A percentile compares a stretch with the other conserved stretches of the same genome.
These are phyloP conservation scores for Sterna hirundo DNA, from an alignment of 2,113 vertebrate genomes.

Conservation along the genomic window DNA sequence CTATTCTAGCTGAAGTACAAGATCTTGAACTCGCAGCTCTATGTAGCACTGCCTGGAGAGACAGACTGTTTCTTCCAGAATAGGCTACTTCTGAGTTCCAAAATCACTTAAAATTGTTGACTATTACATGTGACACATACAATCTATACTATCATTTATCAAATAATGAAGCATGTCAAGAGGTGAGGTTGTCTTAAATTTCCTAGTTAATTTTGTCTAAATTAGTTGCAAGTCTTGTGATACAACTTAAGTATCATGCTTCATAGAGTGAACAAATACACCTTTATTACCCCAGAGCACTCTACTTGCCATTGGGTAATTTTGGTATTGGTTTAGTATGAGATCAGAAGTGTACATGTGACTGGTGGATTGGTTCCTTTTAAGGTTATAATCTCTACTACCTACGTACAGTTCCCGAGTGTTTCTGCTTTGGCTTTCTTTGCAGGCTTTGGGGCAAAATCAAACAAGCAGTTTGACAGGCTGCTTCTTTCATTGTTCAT, in stretches of 20 bases:
- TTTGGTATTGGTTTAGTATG: background rate
- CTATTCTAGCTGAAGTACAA: background rate
- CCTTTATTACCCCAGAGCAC: background rate
- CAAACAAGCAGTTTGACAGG: background rate
- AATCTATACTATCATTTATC: background rate
- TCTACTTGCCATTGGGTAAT: background rate
- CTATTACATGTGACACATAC: background rate
- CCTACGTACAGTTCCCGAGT: accelerated
- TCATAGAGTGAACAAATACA: background rate
- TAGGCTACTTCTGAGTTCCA: background rate
- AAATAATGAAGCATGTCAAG: background rate
- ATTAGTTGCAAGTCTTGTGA: background rate
- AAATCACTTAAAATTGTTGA: background rate
- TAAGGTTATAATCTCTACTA: background rate
- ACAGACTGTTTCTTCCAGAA: background rate
- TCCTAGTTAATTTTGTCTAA: background rate
- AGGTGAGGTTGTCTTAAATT: background rate
- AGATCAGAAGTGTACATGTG: background rate
- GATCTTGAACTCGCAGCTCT: background rate
- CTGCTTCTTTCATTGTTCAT: background rate
- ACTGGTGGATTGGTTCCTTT: background rate
- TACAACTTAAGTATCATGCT: background rate
- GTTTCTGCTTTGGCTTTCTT: background rate
- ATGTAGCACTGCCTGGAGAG: background rate
- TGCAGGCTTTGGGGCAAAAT: background rate